Evolutionary conservation across 1,140 invertebrate species (phyloP).

Genomic region (Matsumurasca onukii): DNA sequence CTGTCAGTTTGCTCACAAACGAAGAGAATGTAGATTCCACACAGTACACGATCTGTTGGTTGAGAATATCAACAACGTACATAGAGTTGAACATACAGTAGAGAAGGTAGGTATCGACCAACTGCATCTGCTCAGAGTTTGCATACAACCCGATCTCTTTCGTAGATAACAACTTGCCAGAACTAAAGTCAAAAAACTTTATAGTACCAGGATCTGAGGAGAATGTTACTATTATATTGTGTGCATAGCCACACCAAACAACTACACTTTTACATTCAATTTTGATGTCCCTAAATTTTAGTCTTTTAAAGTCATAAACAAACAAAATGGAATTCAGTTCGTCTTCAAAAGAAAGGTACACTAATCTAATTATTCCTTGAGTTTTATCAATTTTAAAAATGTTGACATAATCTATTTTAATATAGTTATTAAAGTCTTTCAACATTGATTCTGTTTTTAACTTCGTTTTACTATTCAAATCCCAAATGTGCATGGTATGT

Average conservation of each 20-base stretch:
- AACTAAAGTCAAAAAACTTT: constrained; percentile 1
- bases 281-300: neutral
- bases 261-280: neutral
- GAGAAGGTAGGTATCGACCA: constrained; percentile 1
- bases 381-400: constrained; percentile 10
- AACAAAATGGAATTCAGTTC: neutral
- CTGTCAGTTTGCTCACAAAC: neutral
- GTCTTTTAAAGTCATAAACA: constrained; percentile 15
- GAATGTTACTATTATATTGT: constrained; percentile 11
- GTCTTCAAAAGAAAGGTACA: neutral
- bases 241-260: constrained; percentile 11
- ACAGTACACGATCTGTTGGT: constrained; percentile 10
- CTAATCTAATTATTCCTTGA: neutral
- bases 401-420: constrained; percentile 1
- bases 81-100: constrained; percentile 24
- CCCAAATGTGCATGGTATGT: constrained; percentile 5
- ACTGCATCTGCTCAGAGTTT: constrained; percentile 22
- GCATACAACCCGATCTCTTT: constrained; percentile 12
- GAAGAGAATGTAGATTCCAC: constrained; percentile 3
- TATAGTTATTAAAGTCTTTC: neutral
- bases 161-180: neutral
- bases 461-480: neutral
- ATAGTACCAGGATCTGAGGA: constrained; percentile 13
- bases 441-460: neutral
- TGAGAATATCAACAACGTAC: constrained; percentile 3